A percentile compares a stretch with the other conserved stretches of the same genome.
Conservation (phyloP, 2,797 vertebrate species). For the Phrynocephalus forsythii region DNA sequence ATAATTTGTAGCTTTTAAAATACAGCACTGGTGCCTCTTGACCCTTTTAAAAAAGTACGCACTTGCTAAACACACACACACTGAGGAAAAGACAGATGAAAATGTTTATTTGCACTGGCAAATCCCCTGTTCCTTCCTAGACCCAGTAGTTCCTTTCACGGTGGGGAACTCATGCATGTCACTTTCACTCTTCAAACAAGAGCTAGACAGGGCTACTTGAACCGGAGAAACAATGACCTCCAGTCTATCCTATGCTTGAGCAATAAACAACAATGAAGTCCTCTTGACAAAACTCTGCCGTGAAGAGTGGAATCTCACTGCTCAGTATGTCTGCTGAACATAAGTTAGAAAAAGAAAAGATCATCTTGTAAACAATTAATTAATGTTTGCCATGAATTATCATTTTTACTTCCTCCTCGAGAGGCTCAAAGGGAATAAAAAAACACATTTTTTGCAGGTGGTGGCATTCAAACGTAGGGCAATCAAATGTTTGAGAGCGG, state of each 20-base stretch:
- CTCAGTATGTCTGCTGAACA: constrained; percentile 84
- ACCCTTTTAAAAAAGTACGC: constrained; percentile 77
- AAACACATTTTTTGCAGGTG: constrained; percentile 93
- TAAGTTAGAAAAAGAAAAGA: constrained; percentile 87
- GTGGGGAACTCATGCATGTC: constrained; percentile 79
- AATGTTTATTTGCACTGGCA: constrained; percentile 84
- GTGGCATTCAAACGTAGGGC: constrained; percentile 89
- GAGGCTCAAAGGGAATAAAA: constrained; percentile 88
- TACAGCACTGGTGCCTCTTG: constrained; percentile 82
- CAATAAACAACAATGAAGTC: constrained; percentile 82
- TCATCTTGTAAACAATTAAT: constrained; percentile 91
- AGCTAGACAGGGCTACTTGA: constrained; percentile 84
- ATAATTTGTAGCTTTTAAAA: constrained; percentile 83
- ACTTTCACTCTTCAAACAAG: constrained; percentile 78
- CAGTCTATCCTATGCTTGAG: constrained; percentile 80
- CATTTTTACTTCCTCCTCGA: constrained; percentile 91
- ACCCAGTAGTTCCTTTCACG: constrained; percentile 79
- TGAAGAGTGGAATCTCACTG: constrained; percentile 81
- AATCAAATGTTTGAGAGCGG: constrained; percentile 90
- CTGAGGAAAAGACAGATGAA: constrained; percentile 78
- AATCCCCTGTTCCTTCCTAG: constrained; percentile 76
- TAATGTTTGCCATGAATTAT: constrained; percentile 91
- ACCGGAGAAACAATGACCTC: constrained; percentile 81
- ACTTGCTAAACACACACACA: constrained; percentile 50
- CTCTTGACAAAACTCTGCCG: constrained; percentile 81